Base-by-base conservation (phyloP, 2,797 vertebrate species). In the Adrianichthys oophorus region DNA sequence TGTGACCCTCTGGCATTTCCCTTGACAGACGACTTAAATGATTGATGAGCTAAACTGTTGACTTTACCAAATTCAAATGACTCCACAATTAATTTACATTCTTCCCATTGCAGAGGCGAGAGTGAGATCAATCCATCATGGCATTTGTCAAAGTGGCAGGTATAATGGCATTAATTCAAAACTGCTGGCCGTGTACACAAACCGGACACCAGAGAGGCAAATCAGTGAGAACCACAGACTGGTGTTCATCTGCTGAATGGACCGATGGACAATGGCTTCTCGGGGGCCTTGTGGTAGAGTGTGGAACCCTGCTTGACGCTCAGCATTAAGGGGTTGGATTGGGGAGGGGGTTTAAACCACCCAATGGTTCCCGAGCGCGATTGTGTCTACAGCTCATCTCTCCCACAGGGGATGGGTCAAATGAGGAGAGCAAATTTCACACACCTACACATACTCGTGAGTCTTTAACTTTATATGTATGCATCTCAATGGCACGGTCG, bases 201-300 rank as follows among this genome's bases (percentile, higher is more conserved):
- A 6, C 14, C 16, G 47, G 41, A 70, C 65, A 51, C 17, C 49
- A 62, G 43, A 53, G 23, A 72, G 19, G 48, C 45, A 57, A 45
- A 56, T 65, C 4, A 43, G 44, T 49, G 19, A 1, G 26, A 47
- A 46, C 17, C 4, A 12, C 4, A 7, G 5, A 47, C 18, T 26
- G 8, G n/a, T 55, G 19, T 21, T 17, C 15, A 15, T 59, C 45
- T 58, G 53, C 46, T 62, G 45, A 53, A 10, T 6, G 7, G 26
- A 7, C 26, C 1, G 5, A 26, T 26, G 26, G 26, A 26, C 26
- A 26, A 21, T 21, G 19, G 19, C 19, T 26, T 7, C 26, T 26
- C 26, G 5, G 19, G 19, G 19, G 19, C 19, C 19, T 21, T 21
- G 19, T 21, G 19, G 19, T 21, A 21, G 19, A 21, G 19, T 21